Percentiles rank a stretch among this genome's conserved stretches.
phyloP scores from a whole-genome alignment of 2,888 invertebrate species.

The Agrotis puta region DNA sequence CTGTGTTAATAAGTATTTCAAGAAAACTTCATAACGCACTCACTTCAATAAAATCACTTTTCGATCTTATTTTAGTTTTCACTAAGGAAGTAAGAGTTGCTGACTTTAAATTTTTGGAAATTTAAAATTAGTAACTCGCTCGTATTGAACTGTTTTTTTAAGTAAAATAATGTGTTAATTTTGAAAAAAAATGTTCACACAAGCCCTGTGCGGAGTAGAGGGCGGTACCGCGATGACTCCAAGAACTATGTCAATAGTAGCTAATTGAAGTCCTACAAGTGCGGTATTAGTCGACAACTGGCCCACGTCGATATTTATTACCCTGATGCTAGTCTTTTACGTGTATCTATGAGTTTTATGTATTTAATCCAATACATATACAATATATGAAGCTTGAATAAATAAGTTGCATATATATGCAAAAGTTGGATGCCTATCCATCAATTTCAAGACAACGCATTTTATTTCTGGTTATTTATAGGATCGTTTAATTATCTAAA shows the following conservation, averaged over 20 bases:
- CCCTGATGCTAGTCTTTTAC: constrained; percentile 65
- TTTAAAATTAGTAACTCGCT: constrained; percentile 3
- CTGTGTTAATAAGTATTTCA: constrained; percentile 15
- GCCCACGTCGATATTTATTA: constrained; percentile 73
- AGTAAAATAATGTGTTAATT: constrained; percentile 8
- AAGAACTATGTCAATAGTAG: constrained; percentile 81
- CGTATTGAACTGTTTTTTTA: not conserved
- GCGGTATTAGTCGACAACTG: constrained; percentile 76
- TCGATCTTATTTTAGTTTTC: constrained; percentile 5
- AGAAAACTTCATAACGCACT: constrained; percentile 38
- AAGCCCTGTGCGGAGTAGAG: constrained; percentile 58
- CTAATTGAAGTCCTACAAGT: constrained; percentile 87
- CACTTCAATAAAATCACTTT: constrained; percentile 31
- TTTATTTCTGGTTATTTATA: not conserved
- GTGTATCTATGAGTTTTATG: constrained; percentile 69
- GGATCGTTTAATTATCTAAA: not conserved
- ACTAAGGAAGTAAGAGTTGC: not conserved
- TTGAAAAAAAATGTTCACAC: constrained; percentile 9
- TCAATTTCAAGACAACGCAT: not conserved
- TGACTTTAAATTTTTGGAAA: not conserved
- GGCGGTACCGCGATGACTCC: constrained; percentile 71
- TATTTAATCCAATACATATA: constrained; percentile 75
- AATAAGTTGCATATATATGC: not conserved
- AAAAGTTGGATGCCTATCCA: too few species aligned
- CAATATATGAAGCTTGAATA: constrained; percentile 27